Evolutionary conservation across 2,888 invertebrate species (phyloP), one percentile per base, ranked within the genome.

Genomic region (Clanis bilineata): DNA sequence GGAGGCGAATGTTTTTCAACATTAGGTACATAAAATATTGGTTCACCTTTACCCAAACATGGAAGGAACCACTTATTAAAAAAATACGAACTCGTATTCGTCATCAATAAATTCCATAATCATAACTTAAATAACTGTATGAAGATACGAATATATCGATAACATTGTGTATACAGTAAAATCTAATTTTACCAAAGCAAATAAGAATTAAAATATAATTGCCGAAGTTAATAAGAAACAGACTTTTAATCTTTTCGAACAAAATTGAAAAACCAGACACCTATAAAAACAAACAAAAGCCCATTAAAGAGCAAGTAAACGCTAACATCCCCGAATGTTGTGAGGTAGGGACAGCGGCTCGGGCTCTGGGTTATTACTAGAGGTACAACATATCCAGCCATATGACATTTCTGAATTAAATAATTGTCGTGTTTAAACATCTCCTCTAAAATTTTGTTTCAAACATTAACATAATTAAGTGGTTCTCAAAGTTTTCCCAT

Each of bases 391-490:
- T 10, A 32, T 51, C 10, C 3, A 51, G 10, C 18, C 10, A n/a
- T 51, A 18, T 18, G 28, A 51, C 28, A 28, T 51, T 15, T 84
- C 78, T 74, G 82, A 86, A 85, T 87, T 77, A 85, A 88, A 86
- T 86, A 81, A 88, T 88, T 86, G 86, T 84, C 85, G 77, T 89
- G 82, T 89, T 89, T 86, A 89, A 92, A 86, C 85, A 84, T 90
- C 89, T 88, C 86, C 87, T 87, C 88, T 90, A 86, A 90, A 92
- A 91, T 92, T 91, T 90, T 89, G 92, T 92, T 92, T 92, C 88
- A 88, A 91, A 92, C 92, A 92, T 92, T 92, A 92, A 92, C 92
- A 92, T 92, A 92, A 92, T 92, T 92, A 92, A 92, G 92, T 92
- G 92, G 92, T 90, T 92, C 91, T 90, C 90, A 90, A 92, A 92